Conservation (phyloP, 2,888 invertebrate genomes). For the Portevinia maculata region DNA sequence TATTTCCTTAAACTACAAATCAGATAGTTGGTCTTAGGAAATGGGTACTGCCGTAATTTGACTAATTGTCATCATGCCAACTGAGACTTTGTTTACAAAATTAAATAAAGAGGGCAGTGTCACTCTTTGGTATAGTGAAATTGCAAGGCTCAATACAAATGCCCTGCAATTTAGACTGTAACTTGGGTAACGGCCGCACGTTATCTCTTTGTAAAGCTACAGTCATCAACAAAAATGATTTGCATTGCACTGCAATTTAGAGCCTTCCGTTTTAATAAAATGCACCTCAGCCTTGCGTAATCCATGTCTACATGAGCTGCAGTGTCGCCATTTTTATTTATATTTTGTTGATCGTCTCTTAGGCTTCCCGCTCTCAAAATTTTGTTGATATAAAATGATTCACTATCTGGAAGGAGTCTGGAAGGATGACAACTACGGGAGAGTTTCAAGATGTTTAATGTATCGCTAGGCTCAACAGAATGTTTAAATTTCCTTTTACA, state of each 20-base stretch:
- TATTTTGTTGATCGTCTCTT: conserved; percentile 8
- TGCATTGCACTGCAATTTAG: conserved; percentile 9
- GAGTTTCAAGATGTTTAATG: too few relatives aligned
- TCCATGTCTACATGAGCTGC: conserved; percentile 2
- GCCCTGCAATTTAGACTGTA: conserved; percentile 26
- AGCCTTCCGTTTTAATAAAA: background rate
- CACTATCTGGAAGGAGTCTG: too few relatives aligned
- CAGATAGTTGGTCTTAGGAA: too few relatives aligned
- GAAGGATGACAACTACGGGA: too few relatives aligned
- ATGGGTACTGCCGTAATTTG: too few relatives aligned
- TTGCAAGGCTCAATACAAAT: conserved; percentile 16
- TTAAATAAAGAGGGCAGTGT: conserved; percentile 10
- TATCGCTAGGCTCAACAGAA: too few relatives aligned
- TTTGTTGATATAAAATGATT: too few relatives aligned
- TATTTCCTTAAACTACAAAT: too few relatives aligned
- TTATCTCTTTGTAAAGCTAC: background rate
- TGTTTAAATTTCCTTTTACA: too few relatives aligned
- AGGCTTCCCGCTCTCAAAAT: background rate
- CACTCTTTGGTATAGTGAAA: background rate
- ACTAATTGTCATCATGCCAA: conserved; percentile 30
- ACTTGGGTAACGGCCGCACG: conserved; percentile 2
- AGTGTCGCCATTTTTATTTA: too few relatives aligned
- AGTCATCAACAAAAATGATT: conserved; percentile 2
- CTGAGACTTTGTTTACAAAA: conserved; percentile 17
- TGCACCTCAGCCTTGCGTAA: conserved; percentile 1